Base-by-base conservation (phyloP, 2,113 vertebrate species). In the Centrocercus urophasianus region DNA sequence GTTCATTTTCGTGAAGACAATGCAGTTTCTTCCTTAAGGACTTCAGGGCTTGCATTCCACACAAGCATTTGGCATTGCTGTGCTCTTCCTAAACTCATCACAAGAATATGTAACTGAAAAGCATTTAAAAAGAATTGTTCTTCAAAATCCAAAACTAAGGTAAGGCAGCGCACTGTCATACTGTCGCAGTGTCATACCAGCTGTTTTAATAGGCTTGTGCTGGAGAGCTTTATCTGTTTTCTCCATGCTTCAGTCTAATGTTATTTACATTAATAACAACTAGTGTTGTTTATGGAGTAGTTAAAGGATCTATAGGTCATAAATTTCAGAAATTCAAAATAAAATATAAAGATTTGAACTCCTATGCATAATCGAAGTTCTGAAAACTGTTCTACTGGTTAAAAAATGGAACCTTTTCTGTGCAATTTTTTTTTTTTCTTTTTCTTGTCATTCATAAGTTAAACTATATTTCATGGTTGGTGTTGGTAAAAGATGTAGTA, bases 301-400 rank as follows among this genome's bases (percentile, higher is more conserved):
- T 59, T 90, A 60, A 83, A 79, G 74, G 30, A 61, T 2, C 3
- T 76, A 19, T 43, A 89, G 19, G 11, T 73, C 22, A 80, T 25
- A 59, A 7, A 70, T 83, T 65, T 64, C 63, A 70, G 27, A 80
- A 86, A 32, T n/a, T 8, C 38, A 76, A 57, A 48, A 25, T 50
- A 40, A 59, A 94, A 94, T 73, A 52, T 36, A 64, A 91, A 63
- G 64, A 12, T 28, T 1, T 38, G 0, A n/a, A 65, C 79, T 85
- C 64, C 15, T 76, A 3, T 42, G 15, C 14, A 27, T 11, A 45
- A 3, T 0, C 1, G 3, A 0, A 18, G 0, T 80, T 88, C 38
- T 74, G 50, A 84, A 91, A 75, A 14, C 43, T 38, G 14, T 45
- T 73, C 7, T 84, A 4, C 19, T 45, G 8, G 28, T 36, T 80